Conservation (phyloP, 2,888 invertebrate species). For the Drosophila macrospina region DNA sequence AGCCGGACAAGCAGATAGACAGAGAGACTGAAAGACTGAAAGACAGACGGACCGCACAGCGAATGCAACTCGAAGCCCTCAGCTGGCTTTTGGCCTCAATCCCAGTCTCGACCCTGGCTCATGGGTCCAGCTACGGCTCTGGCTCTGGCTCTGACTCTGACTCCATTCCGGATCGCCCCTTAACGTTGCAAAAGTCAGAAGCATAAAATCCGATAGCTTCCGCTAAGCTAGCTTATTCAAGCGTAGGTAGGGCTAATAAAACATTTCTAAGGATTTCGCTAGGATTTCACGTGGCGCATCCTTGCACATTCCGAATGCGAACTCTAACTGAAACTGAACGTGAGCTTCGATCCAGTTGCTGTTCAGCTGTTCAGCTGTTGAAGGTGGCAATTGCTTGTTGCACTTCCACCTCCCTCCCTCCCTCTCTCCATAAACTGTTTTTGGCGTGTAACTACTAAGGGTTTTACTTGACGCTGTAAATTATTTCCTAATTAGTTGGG, state of each 20-base stretch:
- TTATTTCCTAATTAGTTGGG: slow-evolving; percentile 76
- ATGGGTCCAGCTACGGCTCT: slow-evolving; percentile 3
- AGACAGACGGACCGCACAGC: slow-evolving; percentile 25
- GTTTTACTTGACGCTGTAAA: slow-evolving; percentile 58
- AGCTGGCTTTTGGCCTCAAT: slow-evolving; percentile 47
- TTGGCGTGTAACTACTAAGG: slow-evolving; percentile 39
- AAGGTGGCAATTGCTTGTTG: slow-evolving; percentile 54
- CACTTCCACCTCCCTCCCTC: slow-evolving; percentile 3
- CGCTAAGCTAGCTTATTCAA: slow-evolving; percentile 82
- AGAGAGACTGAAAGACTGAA: slow-evolving; percentile 17
- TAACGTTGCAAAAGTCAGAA: slow-evolving; percentile 76
- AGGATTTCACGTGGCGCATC: slow-evolving; percentile 64
- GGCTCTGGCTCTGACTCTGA: not conserved
- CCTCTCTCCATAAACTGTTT: slow-evolving; percentile 3
- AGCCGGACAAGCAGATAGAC: slow-evolving; percentile 13
- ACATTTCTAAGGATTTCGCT: slow-evolving; percentile 81
- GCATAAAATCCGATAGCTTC: slow-evolving; percentile 83
- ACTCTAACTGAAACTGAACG: not conserved
- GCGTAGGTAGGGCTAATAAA: slow-evolving; percentile 81
- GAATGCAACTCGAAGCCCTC: slow-evolving; percentile 58
- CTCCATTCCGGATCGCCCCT: slow-evolving; percentile 34
- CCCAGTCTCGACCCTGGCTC: slow-evolving; percentile 4
- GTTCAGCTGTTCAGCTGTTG: not conserved
- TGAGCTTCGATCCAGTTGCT: slow-evolving; percentile 1
- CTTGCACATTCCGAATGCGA: slow-evolving; percentile 36